Evolutionary conservation across 2,888 invertebrate species (phyloP).

Genomic region (Papilio protenor): DNA sequence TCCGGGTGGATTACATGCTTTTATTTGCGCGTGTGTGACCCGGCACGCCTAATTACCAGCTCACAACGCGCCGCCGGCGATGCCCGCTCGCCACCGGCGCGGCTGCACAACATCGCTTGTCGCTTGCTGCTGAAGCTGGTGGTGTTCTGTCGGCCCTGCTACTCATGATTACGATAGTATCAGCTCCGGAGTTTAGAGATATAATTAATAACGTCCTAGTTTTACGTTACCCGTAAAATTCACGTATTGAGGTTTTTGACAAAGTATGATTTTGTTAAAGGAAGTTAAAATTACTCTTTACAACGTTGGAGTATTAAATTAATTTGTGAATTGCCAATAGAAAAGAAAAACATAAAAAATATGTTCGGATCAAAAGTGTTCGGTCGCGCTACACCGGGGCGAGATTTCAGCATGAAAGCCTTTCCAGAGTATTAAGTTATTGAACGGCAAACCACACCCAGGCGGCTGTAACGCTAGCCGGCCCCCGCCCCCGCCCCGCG

Average conservation of each 20-base stretch:
- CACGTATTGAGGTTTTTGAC: background rate
- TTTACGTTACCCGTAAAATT: background rate
- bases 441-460: constrained; percentile 85
- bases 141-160: background rate
- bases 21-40: constrained; percentile 66
- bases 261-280: background rate
- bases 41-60: constrained; percentile 57
- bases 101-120: background rate
- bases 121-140: background rate
- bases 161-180: background rate
- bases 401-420: constrained; percentile 84
- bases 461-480: constrained; percentile 77
- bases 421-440: constrained; percentile 84
- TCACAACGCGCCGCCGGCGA: constrained; percentile 50
- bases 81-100: background rate
- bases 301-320: background rate
- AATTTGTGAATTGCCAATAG: background rate
- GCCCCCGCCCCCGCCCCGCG: constrained; percentile 53
- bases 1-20: constrained; percentile 77
- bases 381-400: constrained; percentile 61
- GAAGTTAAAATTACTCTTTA: background rate
- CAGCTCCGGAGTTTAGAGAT: background rate
- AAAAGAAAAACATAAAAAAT: background rate
- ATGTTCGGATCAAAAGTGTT: constrained; percentile 58
- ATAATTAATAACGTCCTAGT: too few relatives aligned